Conservation (phyloP, 2,888 invertebrate species). For the Agrotis clavis region DNA sequence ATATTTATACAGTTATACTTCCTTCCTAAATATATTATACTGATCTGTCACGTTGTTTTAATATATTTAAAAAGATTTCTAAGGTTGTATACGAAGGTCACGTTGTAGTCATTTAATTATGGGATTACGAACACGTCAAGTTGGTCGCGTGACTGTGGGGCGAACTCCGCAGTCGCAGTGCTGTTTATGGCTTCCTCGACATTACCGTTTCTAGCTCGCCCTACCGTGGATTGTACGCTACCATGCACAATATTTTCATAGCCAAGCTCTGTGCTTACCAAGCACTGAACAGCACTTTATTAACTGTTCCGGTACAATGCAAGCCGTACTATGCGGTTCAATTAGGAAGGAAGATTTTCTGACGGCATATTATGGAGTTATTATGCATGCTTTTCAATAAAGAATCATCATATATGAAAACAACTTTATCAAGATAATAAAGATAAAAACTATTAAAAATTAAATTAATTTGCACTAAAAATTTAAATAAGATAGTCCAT, state of each 20-base stretch:
- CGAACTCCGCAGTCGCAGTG: constrained; percentile 56
- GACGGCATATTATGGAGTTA: no score
- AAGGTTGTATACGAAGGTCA: constrained; percentile 67
- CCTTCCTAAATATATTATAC: constrained; percentile 4
- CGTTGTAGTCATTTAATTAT: constrained; percentile 81
- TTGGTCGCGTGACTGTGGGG: constrained; percentile 69
- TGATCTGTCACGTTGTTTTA: constrained; percentile 34
- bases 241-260: constrained; percentile 41
- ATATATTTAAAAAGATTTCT: constrained; percentile 55
- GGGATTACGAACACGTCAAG: constrained; percentile 75
- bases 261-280: constrained; percentile 20
- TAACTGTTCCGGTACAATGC: constrained; percentile 26
- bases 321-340: background rate
- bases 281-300: constrained; percentile 5
- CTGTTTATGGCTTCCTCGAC: constrained; percentile 64
- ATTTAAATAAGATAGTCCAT: no score
- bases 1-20: background rate
- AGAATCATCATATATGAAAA: no score
- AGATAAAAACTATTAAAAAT: no score
- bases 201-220: constrained; percentile 52
- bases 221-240: constrained; percentile 44
- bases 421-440: no score
- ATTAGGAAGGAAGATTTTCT: no score
- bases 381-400: no score
- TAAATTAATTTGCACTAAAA: no score